Base-by-base conservation (phyloP, 2,888 invertebrate genomes). In the Teinopalpus imperialis region DNA sequence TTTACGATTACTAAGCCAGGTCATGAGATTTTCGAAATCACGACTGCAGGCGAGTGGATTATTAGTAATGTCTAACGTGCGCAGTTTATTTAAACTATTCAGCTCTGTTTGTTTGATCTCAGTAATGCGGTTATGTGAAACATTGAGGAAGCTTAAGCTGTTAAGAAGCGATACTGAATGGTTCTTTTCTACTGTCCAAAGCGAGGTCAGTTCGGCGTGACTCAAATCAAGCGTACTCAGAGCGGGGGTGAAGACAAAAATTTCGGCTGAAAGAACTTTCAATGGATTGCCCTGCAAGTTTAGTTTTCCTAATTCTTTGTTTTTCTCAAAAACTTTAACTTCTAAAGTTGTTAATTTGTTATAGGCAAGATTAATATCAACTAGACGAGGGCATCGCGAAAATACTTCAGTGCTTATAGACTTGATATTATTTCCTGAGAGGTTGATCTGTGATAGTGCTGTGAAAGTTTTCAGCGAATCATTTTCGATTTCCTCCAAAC, bases 271-370 rank as follows among this genome's bases (percentile, higher is more conserved):
- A 1, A 96, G 68, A 5, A 90, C 89, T 51, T 90, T 90, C 47
- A 95, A 81, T 0, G 93, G 93, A 74, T 95, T 96, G 7, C 93
- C 93, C 54, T 93, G 92, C 30, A 96, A 87, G 63, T 91, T 93
- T 6, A 95, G 74, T 72, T 90, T 92, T 14, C 81, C 90, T 46
- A 95, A 79, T 51, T 92, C 91, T 13, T 83, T 89, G 54, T 94
- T 94, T 51, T 92, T 90, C 56, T 88, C 89, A 68, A 95, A 95
- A 48, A 92, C 83, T 57, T 91, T 89, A 4, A 85, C 76, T 31
- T 93, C 91, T 20, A 95, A 70, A 10, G 87, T 87, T 3, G 81
- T 77, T 36, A 96, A 89, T 55, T 91, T 70, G 64, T 96, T 96
- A 61, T 93, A 90, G 20, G 95, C 93, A 26, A 95, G 81, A 65